Percentiles rank a stretch among this genome's conserved stretches.
These are phyloP conservation scores for Panagrolaimus sp. DNA, from an alignment of 1,140 invertebrate genomes.

Conservation along the genomic window DNA sequence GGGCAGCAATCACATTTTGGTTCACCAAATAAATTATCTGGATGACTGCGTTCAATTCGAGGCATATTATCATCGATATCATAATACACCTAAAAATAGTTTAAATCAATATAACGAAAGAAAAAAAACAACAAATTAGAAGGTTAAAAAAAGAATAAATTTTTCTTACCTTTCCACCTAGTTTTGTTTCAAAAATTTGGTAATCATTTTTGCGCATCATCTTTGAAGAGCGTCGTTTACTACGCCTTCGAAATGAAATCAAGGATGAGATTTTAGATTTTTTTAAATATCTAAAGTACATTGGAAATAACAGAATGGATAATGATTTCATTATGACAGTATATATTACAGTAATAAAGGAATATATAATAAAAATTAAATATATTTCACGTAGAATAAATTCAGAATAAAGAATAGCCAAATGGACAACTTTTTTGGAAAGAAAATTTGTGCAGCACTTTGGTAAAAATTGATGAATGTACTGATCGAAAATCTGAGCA, in stretches of 20 bases:
- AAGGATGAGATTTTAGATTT: not conserved
- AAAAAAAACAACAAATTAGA: no score
- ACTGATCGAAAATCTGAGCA: conserved; percentile 2
- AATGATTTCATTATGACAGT: not conserved
- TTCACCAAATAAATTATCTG: conserved; percentile 7
- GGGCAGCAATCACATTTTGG: not conserved
- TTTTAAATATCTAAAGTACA: not conserved
- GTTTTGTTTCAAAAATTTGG: not conserved
- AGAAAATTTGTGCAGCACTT: not conserved
- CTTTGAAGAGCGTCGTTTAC: not conserved
- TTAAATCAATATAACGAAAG: no score
- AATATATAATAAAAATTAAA: not conserved
- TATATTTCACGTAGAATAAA: no score
- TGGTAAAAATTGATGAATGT: not conserved
- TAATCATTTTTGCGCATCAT: not conserved
- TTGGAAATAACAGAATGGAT: not conserved
- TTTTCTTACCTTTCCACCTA: not conserved
- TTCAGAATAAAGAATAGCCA: not conserved
- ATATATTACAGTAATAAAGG: not conserved
- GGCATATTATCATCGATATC: not conserved
- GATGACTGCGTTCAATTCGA: not conserved
- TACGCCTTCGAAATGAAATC: not conserved
- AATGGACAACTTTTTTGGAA: not conserved
- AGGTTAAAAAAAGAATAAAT: not conserved
- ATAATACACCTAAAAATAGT: not conserved